These are phyloP conservation scores for Plestiodon gilberti DNA, from an alignment of 2,113 vertebrate species.

Conservation along the genomic window DNA sequence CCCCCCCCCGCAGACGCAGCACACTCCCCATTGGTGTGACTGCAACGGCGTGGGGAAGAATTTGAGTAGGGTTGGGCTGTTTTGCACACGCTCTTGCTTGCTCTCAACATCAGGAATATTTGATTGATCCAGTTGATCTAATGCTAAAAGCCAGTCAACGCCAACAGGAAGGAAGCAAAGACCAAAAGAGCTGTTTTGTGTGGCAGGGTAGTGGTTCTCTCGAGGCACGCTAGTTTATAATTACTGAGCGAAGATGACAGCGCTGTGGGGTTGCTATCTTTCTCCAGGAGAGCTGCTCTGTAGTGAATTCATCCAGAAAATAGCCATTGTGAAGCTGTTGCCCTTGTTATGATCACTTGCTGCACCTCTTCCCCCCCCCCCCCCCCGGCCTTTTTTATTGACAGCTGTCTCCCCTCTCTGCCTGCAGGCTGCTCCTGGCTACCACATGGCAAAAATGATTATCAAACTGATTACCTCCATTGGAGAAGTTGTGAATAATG, in stretches of 20 bases:
- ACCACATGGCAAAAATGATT: slow-evolving; percentile 93
- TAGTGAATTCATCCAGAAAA: neutral
- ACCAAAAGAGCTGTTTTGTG: neutral
- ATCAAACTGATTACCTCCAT: slow-evolving; percentile 89
- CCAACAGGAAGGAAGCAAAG: too few species aligned
- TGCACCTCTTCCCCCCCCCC: neutral
- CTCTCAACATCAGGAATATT: too few species aligned
- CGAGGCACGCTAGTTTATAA: neutral
- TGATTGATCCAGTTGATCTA: too few species aligned
- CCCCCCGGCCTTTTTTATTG: neutral
- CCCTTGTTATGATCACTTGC: neutral
- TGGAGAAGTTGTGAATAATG: slow-evolving; percentile 84
- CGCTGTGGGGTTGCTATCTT: neutral
- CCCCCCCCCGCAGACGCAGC: too few species aligned
- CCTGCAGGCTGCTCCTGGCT: slow-evolving; percentile 87
- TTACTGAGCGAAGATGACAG: neutral
- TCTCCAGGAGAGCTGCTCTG: neutral
- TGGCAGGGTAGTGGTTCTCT: neutral
- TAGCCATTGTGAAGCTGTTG: neutral
- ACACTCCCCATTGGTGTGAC: too few species aligned
- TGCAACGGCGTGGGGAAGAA: too few species aligned
- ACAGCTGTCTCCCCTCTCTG: neutral
- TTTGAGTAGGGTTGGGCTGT: too few species aligned
- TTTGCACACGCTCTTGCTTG: too few species aligned
- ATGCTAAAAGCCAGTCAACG: too few species aligned